phyloP scores from a whole-genome alignment of 2,113 vertebrate species.

The Aptenodytes forsteri region DNA sequence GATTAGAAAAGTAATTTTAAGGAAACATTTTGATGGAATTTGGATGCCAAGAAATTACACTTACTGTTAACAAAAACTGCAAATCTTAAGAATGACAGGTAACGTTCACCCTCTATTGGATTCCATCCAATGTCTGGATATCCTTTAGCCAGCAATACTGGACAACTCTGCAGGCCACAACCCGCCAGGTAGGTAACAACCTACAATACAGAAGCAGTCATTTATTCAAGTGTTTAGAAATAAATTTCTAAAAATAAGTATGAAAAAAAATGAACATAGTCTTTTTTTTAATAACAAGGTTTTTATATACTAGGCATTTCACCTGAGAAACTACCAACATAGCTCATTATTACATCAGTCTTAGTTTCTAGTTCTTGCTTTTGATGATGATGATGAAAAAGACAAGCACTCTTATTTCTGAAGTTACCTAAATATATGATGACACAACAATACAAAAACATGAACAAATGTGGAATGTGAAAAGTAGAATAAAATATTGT shows the following conservation, averaged over 20 bases:
- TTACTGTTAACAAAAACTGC: slow-evolving; percentile 98
- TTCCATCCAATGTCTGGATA: slow-evolving; percentile 98
- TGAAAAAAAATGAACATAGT: background rate
- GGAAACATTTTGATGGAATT: background rate
- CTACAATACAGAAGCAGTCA: slow-evolving; percentile 61
- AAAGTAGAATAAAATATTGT: background rate
- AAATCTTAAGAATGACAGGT: slow-evolving; percentile 95
- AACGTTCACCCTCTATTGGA: slow-evolving; percentile 97
- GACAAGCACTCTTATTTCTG: background rate
- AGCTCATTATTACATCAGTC: background rate
- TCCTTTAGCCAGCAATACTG: slow-evolving; percentile 91
- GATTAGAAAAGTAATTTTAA: background rate
- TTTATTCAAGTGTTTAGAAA: background rate
- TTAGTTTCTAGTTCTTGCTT: background rate
- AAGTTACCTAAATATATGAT: background rate
- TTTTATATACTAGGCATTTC: background rate
- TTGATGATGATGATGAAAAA: background rate
- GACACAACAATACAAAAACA: background rate
- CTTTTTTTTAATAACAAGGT: background rate
- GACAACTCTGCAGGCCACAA: slow-evolving; percentile 96
- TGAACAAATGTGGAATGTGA: background rate
- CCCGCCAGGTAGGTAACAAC: slow-evolving; percentile 96
- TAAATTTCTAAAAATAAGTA: background rate
- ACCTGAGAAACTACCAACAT: background rate
- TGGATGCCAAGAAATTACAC: slow-evolving; percentile 7